A percentile compares a stretch with the other conserved stretches of the same genome.
These are phyloP conservation scores for Picus viridis DNA, from an alignment of 2,797 vertebrate species.

Conservation along the genomic window DNA sequence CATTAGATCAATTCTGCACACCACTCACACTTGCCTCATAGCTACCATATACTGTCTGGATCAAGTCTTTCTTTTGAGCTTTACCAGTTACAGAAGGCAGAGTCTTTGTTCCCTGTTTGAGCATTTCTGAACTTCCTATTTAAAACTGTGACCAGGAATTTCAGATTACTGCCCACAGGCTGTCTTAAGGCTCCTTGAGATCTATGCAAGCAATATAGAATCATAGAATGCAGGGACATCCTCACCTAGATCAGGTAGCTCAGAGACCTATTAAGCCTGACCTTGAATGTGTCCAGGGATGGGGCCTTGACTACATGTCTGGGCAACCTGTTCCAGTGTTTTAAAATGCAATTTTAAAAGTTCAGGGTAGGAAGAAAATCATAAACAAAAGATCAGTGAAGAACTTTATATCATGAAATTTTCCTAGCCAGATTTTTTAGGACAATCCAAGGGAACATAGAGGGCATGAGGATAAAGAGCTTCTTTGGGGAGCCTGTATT, in stretches of 20 bases:
- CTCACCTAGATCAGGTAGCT: too few species aligned
- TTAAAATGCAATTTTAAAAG: neutral
- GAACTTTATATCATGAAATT: neutral
- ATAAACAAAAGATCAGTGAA: neutral
- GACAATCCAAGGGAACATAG: neutral
- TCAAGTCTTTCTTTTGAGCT: neutral
- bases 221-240: too few species aligned
- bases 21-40: neutral
- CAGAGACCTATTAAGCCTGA: too few species aligned
- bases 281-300: too few species aligned
- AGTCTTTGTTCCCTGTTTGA: neutral
- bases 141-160: neutral
- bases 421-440: neutral
- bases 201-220: neutral
- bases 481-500: neutral
- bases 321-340: too few species aligned
- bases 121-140: neutral
- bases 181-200: neutral
- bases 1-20: neutral
- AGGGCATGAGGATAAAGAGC: neutral
- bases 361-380: neutral
- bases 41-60: rapidly evolving
- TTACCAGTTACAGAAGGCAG: neutral
- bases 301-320: too few species aligned
- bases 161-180: neutral